A percentile compares a stretch with the other conserved stretches of the same genome.
Conservation (phyloP, 2,797 vertebrate species). For the Silurus aristotelis region DNA sequence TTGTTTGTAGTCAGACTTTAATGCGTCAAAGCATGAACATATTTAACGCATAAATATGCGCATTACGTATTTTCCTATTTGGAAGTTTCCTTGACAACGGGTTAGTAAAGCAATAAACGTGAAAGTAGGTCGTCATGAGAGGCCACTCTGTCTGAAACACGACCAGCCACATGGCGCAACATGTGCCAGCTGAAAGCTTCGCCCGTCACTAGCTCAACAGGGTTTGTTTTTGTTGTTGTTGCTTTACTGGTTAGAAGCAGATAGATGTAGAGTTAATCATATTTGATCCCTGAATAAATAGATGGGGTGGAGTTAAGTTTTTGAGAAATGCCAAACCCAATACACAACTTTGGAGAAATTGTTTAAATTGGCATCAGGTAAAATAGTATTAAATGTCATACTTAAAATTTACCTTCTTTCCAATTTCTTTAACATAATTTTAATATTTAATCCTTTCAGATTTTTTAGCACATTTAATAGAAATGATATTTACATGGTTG, state of each 20-base stretch:
- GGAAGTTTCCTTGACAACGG: constrained; percentile 54
- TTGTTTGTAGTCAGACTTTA: not conserved
- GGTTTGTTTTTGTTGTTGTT: not conserved
- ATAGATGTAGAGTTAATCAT: not conserved
- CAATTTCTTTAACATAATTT: not conserved
- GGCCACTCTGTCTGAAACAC: constrained; percentile 44
- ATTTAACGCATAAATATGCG: no score
- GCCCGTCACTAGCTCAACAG: not conserved
- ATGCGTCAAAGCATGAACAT: not conserved
- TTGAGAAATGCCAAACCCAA: not conserved
- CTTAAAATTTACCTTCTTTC: not conserved
- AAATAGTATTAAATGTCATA: not conserved
- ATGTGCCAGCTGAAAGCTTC: constrained; percentile 42
- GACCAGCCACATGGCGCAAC: constrained; percentile 52
- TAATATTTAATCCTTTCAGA: not conserved
- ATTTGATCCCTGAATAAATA: not conserved
- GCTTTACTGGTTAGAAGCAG: not conserved
- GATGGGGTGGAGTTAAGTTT: not conserved
- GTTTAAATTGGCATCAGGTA: not conserved
- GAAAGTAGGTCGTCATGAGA: constrained; percentile 53
- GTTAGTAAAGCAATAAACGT: constrained; percentile 53
- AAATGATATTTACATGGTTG: not conserved
- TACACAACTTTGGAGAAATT: not conserved
- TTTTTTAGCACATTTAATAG: not conserved
- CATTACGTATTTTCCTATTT: constrained; percentile 36